Base-by-base conservation (phyloP, 2,113 vertebrate species). In the Sterrhoptilus dennistouni region DNA sequence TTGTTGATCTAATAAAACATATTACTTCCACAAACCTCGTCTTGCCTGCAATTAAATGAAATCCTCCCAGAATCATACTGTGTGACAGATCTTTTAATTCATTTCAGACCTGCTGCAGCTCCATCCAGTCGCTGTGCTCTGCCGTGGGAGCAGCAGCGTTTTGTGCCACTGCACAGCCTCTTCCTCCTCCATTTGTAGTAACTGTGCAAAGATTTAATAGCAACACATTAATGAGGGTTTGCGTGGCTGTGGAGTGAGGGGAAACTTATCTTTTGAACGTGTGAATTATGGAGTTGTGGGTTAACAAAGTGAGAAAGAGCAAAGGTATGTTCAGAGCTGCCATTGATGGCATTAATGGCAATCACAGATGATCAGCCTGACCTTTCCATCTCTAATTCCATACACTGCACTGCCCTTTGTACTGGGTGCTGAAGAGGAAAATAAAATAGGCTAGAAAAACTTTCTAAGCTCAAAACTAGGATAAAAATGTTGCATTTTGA, bases 251-350 rank as follows among this genome's bases (percentile, higher is more conserved):
- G 52, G 93, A 94, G 89, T 24, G 65, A 84, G 77, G 63, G 87
- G 85, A 92, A 93, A 74, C 14, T 54, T 70, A 36, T 36, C 80
- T 91, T 89, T 70, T 87, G 75, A 88, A 54, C 1, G 35, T 71
- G 94, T 87, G 93, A 92, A 82, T 95, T 75, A 36, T 17, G 79
- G 66, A 87, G 82, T 52, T 74, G 89, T 0, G 0, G 66, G 76
- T 94, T 91, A 90, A 89, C 84, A 87, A 74, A 95, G 87, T 70
- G 91, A 83, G 89, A 80, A 93, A 44, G 74, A 95, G 91, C 66
- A 59, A 83, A 94, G 87, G 70, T 90, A 14, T 47, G 50, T 76
- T 84, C 77, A 25, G 72, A 71, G 71, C 68, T 82, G 89, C 81
- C 50, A 33, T 31, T 22, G 89, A 29, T 61, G 69, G 89, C 84